Conservation (phyloP, 2,888 invertebrate species). For the Oegoconia quadripuncta region DNA sequence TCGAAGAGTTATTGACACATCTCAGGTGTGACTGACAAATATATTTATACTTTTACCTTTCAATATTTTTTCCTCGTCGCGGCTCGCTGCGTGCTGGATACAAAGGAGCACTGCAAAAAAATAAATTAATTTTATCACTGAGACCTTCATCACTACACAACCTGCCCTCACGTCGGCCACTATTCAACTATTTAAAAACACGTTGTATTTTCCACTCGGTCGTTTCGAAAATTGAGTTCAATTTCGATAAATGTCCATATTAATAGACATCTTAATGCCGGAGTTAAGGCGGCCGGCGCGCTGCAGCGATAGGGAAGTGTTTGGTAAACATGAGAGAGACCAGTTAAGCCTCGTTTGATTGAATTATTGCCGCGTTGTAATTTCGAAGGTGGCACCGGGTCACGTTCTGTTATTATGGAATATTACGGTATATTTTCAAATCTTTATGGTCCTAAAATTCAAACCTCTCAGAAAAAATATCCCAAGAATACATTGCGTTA, state of each 20-base stretch:
- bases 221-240: constrained; percentile 15
- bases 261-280: constrained; percentile 20
- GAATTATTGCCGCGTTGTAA: constrained; percentile 68
- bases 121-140: constrained; percentile 30
- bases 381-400: constrained; percentile 46
- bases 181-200: background rate
- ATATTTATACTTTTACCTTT: constrained; percentile 58
- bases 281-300: constrained; percentile 42
- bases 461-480: too few species aligned
- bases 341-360: constrained; percentile 69
- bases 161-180: constrained; percentile 25
- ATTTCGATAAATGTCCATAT: constrained; percentile 22
- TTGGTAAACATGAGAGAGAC: constrained; percentile 63
- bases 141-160: constrained; percentile 25
- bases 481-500: too few species aligned
- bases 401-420: constrained; percentile 42
- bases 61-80: constrained; percentile 69
- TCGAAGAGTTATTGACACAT: too few species aligned
- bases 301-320: constrained; percentile 44
- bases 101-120: constrained; percentile 29
- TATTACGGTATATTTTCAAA: constrained; percentile 28
- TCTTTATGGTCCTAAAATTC: too few species aligned
- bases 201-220: constrained; percentile 19
- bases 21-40: too few species aligned
- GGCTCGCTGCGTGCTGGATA: constrained; percentile 34